Evolutionary conservation across 2,113 vertebrate genomes (phyloP).

Genomic region (Delphinapterus leucas): DNA sequence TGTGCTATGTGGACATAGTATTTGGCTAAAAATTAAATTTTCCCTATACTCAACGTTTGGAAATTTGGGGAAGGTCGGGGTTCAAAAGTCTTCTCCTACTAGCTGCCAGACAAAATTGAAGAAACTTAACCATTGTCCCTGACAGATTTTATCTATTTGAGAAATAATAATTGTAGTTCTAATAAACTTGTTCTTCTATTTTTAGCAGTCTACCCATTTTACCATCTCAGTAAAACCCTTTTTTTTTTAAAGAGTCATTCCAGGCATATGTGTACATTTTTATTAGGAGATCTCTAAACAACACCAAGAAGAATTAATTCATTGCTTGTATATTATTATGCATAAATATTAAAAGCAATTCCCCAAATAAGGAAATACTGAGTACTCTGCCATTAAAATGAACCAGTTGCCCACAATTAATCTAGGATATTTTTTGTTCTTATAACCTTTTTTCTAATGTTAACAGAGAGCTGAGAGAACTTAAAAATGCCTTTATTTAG

Average conservation of each 20-base stretch:
- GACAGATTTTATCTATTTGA: background rate
- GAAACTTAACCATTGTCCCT: background rate
- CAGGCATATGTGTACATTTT: background rate
- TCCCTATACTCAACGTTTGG: background rate
- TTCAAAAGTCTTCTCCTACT: background rate
- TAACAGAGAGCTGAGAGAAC: background rate
- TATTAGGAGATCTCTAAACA: background rate
- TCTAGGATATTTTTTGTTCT: background rate
- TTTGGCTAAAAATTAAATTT: conserved; percentile 31
- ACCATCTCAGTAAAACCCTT: background rate
- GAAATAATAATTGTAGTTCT: background rate
- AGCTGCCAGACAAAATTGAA: background rate
- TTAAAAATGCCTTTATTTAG: background rate
- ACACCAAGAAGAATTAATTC: background rate
- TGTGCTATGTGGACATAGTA: background rate
- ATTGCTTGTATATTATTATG: background rate
- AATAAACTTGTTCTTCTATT: background rate
- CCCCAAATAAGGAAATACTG: background rate
- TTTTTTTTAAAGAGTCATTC: background rate
- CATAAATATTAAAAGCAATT: background rate
- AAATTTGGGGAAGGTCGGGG: background rate
- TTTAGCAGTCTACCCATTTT: background rate
- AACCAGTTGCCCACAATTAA: background rate
- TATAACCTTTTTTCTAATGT: background rate
- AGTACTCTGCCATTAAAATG: background rate